A percentile compares a stretch with the other conserved stretches of the same genome.
phyloP scores from a whole-genome alignment of 2,113 vertebrate genomes.

The Oceanodroma tethys region DNA sequence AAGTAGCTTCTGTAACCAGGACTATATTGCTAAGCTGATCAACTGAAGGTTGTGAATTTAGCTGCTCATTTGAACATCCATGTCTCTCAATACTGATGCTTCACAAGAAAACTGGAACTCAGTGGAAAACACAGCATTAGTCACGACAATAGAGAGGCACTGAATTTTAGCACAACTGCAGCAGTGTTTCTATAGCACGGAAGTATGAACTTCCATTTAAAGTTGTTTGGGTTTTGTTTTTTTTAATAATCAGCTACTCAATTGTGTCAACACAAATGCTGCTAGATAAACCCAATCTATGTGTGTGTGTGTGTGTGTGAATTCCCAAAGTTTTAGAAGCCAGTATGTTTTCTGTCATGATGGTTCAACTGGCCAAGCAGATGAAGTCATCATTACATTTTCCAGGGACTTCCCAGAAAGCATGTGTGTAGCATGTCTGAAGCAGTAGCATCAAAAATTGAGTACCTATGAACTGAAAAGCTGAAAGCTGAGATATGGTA shows the following conservation, averaged over 20 bases:
- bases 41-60: background rate
- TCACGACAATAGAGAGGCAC: accelerated
- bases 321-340: background rate
- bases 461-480: background rate
- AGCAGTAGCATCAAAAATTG: background rate
- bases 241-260: background rate
- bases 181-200: background rate
- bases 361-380: background rate
- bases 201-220: background rate
- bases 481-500: background rate
- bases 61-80: background rate
- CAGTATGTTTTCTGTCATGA: background rate
- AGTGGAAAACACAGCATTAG: background rate
- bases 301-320: background rate
- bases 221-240: background rate
- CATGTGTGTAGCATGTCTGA: background rate
- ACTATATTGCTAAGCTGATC: background rate
- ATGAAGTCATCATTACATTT: background rate
- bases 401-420: background rate
- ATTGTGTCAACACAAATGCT: background rate
- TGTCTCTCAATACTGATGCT: background rate
- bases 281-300: background rate
- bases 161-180: background rate
- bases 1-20: background rate
- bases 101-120: background rate